These are phyloP conservation scores for Schizaphis graminum DNA, from an alignment of 2,888 invertebrate species.

Conservation along the genomic window DNA sequence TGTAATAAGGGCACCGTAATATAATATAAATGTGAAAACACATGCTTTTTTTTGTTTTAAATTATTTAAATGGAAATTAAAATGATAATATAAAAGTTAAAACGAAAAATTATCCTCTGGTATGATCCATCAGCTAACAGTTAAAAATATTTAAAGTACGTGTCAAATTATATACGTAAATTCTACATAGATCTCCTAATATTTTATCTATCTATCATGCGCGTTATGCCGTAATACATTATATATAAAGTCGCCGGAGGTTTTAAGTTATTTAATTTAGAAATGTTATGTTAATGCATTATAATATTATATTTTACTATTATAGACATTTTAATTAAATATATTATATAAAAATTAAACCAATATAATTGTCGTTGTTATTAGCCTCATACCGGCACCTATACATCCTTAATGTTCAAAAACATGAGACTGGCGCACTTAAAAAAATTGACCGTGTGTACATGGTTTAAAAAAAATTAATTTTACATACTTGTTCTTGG, in stretches of 20 bases:
- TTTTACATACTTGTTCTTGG: not conserved
- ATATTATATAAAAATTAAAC: too few relatives aligned
- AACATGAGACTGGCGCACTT: not conserved
- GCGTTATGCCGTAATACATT: not conserved
- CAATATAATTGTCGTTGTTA: not conserved
- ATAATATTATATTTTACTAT: too few relatives aligned
- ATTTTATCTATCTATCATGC: not conserved
- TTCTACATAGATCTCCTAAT: too few relatives aligned
- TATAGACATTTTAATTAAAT: too few relatives aligned
- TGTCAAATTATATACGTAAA: not conserved
- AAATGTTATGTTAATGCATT: too few relatives aligned
- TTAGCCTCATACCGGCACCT: too few relatives aligned
- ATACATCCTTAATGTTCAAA: not conserved
- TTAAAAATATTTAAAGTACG: not conserved
- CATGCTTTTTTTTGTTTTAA: not conserved
- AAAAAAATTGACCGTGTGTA: not conserved
- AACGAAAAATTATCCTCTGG: not conserved
- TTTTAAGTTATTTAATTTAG: not conserved
- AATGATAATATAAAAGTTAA: not conserved
- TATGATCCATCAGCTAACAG: not conserved
- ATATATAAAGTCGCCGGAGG: not conserved
- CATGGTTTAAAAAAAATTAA: not conserved
- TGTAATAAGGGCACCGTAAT: slow-evolving; percentile 66
- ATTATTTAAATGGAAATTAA: not conserved
- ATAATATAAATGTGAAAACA: not conserved